Evolutionary conservation across 2,797 vertebrate genomes (phyloP), one percentile per base, ranked within the genome.

Genomic region (Ctenopoma multispine): DNA sequence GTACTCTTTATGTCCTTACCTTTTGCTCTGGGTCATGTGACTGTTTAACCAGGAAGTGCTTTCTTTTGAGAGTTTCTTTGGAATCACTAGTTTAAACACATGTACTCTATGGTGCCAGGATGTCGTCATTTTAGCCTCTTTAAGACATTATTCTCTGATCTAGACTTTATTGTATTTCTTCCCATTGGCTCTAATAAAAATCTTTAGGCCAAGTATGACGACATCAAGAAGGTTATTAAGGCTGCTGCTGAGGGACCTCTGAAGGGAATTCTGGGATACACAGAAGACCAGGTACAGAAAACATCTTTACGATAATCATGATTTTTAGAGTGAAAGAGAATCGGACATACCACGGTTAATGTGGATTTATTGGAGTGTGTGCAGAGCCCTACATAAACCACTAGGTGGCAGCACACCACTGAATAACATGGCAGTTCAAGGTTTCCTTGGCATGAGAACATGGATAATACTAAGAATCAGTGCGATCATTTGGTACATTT

Each of bases 211-310:
- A 96, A 95, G 57, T 98, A 98, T 1, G 96, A 97, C 0, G 96
- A 96, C 54, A 97, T 97, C 80, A 97, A 97, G 93, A 95, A 95
- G 74, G 95, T 93, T 21, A 85, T 98, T 20, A 97, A 97, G 89
- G 93, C 95, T 58, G 96, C 96, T 0, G 62, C 96, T 2, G 95
- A 96, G 0, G 97, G 97, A 29, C 94, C 96, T 44, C 79, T 97
- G 92, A 97, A 97, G 87, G 97, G 96, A 76, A 93, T 97, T 80
- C 91, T 98, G 89, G 96, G 92, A 68, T 97, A 97, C 92, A 98
- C 97, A 0, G 96, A 97, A 67, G 93, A 98, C 68, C 95, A 97
- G 95, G 83, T 88, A 72, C 18, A 5, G 3, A 46, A 36, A n/a
- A 72, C 10, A 38, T 36, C 9, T 34, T 34, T 34, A 31, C 29